Evolutionary conservation across 2,888 invertebrate species (phyloP), one percentile per base, ranked within the genome.

Genomic region (Nomada flava): DNA sequence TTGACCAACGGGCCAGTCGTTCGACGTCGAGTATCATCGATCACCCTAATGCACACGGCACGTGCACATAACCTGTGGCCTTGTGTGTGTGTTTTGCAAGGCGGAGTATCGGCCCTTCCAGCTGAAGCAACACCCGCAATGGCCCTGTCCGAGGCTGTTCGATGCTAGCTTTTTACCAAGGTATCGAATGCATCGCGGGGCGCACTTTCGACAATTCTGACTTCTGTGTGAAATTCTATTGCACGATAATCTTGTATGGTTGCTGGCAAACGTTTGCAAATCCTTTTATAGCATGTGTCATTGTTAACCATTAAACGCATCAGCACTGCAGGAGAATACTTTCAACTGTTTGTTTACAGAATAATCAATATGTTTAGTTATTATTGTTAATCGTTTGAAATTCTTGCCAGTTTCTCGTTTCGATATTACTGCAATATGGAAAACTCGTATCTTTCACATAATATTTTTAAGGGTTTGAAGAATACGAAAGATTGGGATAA

Each of bases 1-100:
- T 87, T 84, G 87, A 87, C 78, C 82, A 76, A 84, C 77, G 78
- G 62, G 67, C 77, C 71, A 69, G 67, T 59, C 78, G 81, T 52
- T 69, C 81, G 83, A 86, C 80, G 71, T 88, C 83, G 86, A 88
- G 85, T 74, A 79, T 81, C 88, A 85, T 88, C 79, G 83, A 88
- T 88, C 85, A 83, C 73, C 76, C 67, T 81, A 79, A 82, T 78
- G 73, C 78, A 73, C 62, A 68, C 44, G 63, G 36, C 64, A 60
- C 65, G 44, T 70, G 63, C 72, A 69, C 73, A 36, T 64, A 55
- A 29, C 11, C 13, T 11, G 18, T 11, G 74, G 63, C 29, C 15
- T 18, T 57, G 59, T 53, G 79, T 70, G 55, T 10, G 55, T 20
- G 55, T n/a, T 64, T 71, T 29, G 77, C 60, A 69, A 83, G 47